Conservation (phyloP, 2,113 vertebrate genomes). For the Elachura formosa region DNA sequence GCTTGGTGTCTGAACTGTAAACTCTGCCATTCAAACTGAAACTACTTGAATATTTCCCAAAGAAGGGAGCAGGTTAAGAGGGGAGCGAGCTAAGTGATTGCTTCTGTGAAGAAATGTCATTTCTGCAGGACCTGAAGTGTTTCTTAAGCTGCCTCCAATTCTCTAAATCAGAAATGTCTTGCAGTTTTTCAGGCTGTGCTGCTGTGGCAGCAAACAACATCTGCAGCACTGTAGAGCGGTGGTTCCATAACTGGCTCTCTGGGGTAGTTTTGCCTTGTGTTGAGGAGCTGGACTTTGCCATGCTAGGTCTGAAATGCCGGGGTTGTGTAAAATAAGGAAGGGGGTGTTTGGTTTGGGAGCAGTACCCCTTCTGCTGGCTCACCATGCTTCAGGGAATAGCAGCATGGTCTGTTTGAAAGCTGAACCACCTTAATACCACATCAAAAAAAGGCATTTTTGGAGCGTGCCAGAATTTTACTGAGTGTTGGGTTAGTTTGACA, state of each 20-base stretch:
- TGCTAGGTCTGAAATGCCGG: neutral
- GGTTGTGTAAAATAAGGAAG: neutral
- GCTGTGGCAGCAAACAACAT: neutral
- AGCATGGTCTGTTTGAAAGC: neutral
- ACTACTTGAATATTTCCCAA: neutral
- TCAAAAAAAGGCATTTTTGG: neutral
- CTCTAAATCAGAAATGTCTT: neutral
- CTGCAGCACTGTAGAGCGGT: fast-evolving
- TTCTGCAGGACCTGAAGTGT: neutral
- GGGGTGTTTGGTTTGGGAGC: neutral
- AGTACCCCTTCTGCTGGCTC: neutral
- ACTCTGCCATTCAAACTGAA: neutral
- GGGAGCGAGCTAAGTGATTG: neutral
- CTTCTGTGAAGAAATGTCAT: neutral
- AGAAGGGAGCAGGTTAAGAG: neutral
- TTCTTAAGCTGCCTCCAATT: neutral
- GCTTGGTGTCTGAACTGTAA: neutral
- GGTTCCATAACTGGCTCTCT: neutral
- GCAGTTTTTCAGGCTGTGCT: neutral
- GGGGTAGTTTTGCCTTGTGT: neutral
- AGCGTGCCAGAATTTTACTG: neutral
- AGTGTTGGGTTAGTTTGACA: neutral
- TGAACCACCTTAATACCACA: neutral
- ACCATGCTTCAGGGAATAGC: neutral
- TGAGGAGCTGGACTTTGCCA: fast-evolving